A percentile compares a stretch with the other conserved stretches of the same genome.
These are phyloP conservation scores for Calonectris borealis DNA, from an alignment of 2,113 vertebrate genomes.

Conservation along the genomic window DNA sequence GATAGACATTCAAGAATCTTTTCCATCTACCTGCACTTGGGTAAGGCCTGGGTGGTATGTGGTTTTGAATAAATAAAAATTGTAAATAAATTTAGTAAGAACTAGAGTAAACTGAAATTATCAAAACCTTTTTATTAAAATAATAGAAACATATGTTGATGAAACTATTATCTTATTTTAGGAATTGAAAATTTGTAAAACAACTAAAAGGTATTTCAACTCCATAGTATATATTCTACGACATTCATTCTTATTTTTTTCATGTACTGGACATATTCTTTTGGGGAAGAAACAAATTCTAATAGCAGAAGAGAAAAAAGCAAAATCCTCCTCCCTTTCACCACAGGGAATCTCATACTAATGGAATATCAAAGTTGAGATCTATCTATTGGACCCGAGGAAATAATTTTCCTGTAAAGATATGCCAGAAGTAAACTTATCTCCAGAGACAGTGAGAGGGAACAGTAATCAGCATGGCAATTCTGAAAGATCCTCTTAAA, in stretches of 20 bases:
- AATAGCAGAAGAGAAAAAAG: background rate
- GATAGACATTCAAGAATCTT: background rate
- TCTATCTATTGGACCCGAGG: background rate
- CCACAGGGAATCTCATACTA: constrained; percentile 6
- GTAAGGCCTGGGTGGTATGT: background rate
- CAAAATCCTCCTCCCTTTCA: background rate
- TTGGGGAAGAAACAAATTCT: background rate
- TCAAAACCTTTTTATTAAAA: background rate
- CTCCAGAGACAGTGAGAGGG: background rate
- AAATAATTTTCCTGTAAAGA: constrained; percentile 30
- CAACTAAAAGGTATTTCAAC: background rate
- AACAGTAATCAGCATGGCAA: background rate
- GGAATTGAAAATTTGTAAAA: background rate
- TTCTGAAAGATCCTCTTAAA: background rate
- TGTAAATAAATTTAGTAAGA: background rate
- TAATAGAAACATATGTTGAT: background rate
- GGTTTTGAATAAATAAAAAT: background rate
- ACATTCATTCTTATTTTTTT: background rate
- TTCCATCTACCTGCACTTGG: background rate
- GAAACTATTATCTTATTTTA: background rate
- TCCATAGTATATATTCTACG: background rate
- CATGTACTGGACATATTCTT: background rate
- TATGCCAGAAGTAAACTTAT: constrained; percentile 2
- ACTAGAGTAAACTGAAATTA: background rate
- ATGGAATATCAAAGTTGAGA: constrained; percentile 24